Conservation (phyloP, 1,140 invertebrate genomes). For the Bombus vancouverensis region DNA sequence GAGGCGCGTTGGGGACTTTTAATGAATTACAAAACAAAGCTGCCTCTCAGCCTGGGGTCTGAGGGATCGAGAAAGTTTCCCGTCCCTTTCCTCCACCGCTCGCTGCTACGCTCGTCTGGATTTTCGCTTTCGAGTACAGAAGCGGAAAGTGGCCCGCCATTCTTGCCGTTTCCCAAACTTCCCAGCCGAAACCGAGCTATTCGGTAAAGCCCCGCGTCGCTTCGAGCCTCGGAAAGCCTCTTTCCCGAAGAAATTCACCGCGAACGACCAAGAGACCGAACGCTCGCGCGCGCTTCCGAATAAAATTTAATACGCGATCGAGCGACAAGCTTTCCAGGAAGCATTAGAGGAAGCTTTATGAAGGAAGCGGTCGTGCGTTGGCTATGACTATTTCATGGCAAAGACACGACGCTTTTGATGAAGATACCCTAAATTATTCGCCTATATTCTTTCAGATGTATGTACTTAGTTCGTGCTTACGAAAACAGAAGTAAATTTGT, state of each 20-base stretch:
- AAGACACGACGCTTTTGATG: no score
- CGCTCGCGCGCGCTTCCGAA: background rate
- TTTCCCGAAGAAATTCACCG: constrained; percentile 24
- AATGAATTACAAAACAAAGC: constrained; percentile 71
- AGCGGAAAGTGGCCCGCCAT: constrained; percentile 33
- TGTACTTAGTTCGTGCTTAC: no score
- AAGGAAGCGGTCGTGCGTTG: no score
- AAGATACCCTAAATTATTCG: no score
- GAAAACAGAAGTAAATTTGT: no score
- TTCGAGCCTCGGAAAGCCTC: background rate
- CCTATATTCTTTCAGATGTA: no score
- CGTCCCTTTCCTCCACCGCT: background rate
- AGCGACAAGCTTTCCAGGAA: background rate
- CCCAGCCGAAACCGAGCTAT: constrained; percentile 36
- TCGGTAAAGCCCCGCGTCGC: background rate
- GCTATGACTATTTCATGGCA: no score
- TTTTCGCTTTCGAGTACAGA: constrained; percentile 46
- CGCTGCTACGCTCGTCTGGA: background rate
- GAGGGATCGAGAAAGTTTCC: constrained; percentile 52
- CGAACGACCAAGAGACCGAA: background rate
- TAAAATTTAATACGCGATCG: constrained; percentile 22
- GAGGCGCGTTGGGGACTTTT: constrained; percentile 55
- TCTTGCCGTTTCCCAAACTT: constrained; percentile 42
- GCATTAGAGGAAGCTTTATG: background rate
- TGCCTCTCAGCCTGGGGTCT: background rate